A percentile compares a stretch with the other conserved stretches of the same genome.
Evolutionary conservation across 2,797 vertebrate genomes (phyloP).

Genomic region (Borostomias antarcticus): DNA sequence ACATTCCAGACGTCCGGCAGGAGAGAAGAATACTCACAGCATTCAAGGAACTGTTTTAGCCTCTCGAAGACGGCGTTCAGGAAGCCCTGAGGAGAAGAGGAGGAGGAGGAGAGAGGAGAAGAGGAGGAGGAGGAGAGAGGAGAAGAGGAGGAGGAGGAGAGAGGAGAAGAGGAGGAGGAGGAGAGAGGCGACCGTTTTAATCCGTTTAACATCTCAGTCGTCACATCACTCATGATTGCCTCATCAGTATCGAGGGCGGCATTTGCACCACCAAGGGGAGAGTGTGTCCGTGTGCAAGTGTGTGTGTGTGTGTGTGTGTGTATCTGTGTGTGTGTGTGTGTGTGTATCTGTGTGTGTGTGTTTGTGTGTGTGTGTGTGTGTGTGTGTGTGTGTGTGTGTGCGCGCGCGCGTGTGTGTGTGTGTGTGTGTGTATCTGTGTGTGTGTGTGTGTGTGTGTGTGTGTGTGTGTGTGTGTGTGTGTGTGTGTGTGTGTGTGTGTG

Average conservation of each 20-base stretch:
- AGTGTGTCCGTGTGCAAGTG: conserved; percentile 13
- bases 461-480: conserved; percentile 4
- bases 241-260: conserved; percentile 36
- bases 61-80: conserved; percentile 93
- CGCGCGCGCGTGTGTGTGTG: conserved; percentile 8
- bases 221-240: conserved; percentile 45
- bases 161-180: not conserved
- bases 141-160: not conserved
- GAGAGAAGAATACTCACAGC: conserved; percentile 84
- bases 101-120: conserved; percentile 45
- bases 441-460: conserved; percentile 6
- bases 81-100: too few relatives aligned
- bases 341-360: conserved; percentile 6
- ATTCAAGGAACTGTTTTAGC: conserved; percentile 92
- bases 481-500: not conserved
- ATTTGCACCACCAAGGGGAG: conserved; percentile 37
- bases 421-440: not conserved
- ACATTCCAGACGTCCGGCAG: not conserved
- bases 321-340: not conserved
- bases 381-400: conserved; percentile 3
- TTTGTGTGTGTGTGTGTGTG: not conserved
- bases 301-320: conserved; percentile 3
- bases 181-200: conserved; percentile 28
- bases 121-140: too few relatives aligned
- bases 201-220: conserved; percentile 47